Conservation (phyloP, 2,797 vertebrate species). For the Eutrigla gurnardus region DNA sequence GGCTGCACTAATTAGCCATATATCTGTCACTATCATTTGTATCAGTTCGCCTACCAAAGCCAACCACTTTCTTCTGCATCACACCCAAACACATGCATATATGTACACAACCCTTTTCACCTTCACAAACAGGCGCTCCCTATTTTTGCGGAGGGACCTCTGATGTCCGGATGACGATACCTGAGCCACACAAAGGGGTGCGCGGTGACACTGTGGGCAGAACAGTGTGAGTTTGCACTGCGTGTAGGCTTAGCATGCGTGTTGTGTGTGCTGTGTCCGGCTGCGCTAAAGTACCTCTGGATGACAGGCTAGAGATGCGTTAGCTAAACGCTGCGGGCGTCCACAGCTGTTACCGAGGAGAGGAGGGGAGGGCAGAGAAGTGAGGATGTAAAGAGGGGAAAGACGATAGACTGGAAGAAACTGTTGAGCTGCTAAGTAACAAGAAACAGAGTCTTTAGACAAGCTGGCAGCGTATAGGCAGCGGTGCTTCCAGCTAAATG, state of each 20-base stretch:
- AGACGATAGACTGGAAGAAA: constrained; percentile 10
- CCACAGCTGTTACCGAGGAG: constrained; percentile 78
- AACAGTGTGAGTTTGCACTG: not conserved
- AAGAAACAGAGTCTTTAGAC: not conserved
- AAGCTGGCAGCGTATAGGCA: constrained; percentile 3
- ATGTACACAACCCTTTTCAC: constrained; percentile 1
- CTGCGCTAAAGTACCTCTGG: constrained; percentile 69
- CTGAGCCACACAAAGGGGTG: constrained; percentile 9
- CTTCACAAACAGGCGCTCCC: constrained; percentile 1
- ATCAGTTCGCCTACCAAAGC: constrained; percentile 61
- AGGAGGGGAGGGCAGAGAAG: not conserved
- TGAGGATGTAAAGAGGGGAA: not conserved
- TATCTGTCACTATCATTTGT: constrained; percentile 74
- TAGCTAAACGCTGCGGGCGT: constrained; percentile 67
- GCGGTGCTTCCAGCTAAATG: not conserved
- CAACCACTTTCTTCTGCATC: constrained; percentile 35
- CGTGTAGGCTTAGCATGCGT: constrained; percentile 22
- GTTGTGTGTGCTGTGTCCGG: constrained; percentile 40
- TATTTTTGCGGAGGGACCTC: not conserved
- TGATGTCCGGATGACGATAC: not conserved
- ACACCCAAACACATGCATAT: constrained; percentile 34
- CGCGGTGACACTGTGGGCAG: constrained; percentile 5
- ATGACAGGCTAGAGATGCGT: constrained; percentile 77
- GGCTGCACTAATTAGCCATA: constrained; percentile 76
- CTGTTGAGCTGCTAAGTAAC: constrained; percentile 12